A percentile compares a stretch with the other conserved stretches of the same genome.
Conservation (phyloP, 2,113 vertebrate genomes). For the Menura novaehollandiae region DNA sequence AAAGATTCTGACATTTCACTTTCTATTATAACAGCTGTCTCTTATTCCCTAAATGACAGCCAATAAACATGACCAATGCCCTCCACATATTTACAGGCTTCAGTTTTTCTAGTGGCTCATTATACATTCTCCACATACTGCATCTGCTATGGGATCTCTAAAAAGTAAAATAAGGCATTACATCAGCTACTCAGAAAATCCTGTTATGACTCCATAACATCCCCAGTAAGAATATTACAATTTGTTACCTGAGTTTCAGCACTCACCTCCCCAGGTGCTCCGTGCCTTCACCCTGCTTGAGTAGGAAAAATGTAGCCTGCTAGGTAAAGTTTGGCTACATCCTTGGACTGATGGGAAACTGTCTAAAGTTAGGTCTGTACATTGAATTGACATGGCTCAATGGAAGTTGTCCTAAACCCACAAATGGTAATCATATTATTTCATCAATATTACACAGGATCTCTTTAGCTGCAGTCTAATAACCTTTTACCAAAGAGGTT, state of each 20-base stretch:
- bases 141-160: not conserved
- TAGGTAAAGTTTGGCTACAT: not conserved
- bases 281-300: rapidly evolving
- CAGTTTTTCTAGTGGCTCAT: not conserved
- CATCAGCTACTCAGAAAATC: not conserved
- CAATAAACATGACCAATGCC: not conserved
- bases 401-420: not conserved
- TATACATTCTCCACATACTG: not conserved
- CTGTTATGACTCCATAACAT: not conserved
- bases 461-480: not conserved
- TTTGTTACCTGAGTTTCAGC: not conserved
- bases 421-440: not conserved
- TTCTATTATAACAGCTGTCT: not conserved
- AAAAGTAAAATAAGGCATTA: not conserved
- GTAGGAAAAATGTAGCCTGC: not conserved
- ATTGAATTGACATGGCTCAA: rapidly evolving
- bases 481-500: not conserved
- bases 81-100: not conserved
- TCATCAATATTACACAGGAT: not conserved
- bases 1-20: not conserved
- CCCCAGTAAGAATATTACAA: not conserved
- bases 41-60: not conserved
- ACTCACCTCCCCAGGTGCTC: rapidly evolving
- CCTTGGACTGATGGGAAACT: not conserved
- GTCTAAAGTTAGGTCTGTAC: not conserved